Conservation (phyloP, 2,888 invertebrate genomes). For the Diloba caeruleocephala region DNA sequence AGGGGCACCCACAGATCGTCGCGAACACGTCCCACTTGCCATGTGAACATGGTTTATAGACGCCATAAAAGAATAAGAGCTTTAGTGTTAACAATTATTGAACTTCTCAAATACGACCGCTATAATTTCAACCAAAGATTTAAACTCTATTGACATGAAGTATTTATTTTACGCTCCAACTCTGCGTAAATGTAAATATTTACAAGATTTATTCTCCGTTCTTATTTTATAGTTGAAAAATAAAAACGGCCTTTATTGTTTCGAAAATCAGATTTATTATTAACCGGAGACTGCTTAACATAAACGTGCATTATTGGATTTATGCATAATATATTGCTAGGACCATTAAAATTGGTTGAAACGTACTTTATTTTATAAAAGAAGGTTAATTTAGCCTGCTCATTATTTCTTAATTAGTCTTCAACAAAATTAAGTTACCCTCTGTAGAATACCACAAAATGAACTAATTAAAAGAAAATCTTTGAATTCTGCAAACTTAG, state of each 20-base stretch:
- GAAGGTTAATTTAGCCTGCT: no score
- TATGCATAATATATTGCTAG: slow-evolving; percentile 30
- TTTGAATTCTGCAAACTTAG: background rate
- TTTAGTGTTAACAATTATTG: slow-evolving; percentile 64
- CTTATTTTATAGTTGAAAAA: slow-evolving; percentile 42
- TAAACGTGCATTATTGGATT: slow-evolving; percentile 43
- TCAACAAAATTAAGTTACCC: slow-evolving; percentile 11
- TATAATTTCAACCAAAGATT: slow-evolving; percentile 41
- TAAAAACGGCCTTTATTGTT: slow-evolving; percentile 48
- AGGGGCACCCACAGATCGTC: slow-evolving; percentile 63
- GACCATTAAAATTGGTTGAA: slow-evolving; percentile 11
- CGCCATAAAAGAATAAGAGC: slow-evolving; percentile 66
- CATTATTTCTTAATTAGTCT: slow-evolving; percentile 19
- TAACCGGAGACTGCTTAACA: slow-evolving; percentile 36
- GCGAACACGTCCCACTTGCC: slow-evolving; percentile 55
- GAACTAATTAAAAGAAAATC: background rate
- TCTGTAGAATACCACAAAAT: slow-evolving; percentile 1
- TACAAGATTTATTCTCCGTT: slow-evolving; percentile 46
- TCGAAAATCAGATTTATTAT: slow-evolving; percentile 41
- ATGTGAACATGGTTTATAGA: slow-evolving; percentile 65
- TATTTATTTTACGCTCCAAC: slow-evolving; percentile 47
- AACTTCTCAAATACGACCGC: slow-evolving; percentile 53
- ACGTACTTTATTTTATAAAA: slow-evolving; percentile 9
- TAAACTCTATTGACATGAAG: slow-evolving; percentile 45
- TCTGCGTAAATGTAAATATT: slow-evolving; percentile 53